Evolutionary conservation across 2,797 vertebrate genomes (phyloP).

Genomic region (Novumbra hubbsi): DNA sequence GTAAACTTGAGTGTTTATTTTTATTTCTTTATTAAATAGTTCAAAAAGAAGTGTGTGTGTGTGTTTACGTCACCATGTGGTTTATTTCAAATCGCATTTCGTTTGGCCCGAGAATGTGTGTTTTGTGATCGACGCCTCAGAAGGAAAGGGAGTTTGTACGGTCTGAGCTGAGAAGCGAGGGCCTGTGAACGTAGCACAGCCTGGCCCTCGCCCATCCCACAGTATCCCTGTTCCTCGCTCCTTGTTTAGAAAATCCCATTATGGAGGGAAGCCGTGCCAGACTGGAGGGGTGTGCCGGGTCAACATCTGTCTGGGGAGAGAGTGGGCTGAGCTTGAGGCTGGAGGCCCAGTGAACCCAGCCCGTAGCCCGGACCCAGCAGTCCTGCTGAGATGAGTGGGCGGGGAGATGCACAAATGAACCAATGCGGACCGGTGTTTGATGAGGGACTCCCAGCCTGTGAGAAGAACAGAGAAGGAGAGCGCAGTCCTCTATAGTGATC

Average conservation of each 20-base stretch:
- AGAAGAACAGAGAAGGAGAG: conserved; percentile 40
- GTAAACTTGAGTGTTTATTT: not conserved
- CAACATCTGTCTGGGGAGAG: conserved; percentile 72
- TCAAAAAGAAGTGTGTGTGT: conserved; percentile 51
- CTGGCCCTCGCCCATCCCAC: conserved; percentile 55
- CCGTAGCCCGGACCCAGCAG: conserved; percentile 47
- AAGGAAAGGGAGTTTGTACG: conserved; percentile 41
- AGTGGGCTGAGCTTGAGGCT: conserved; percentile 19
- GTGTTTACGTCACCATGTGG: conserved; percentile 57
- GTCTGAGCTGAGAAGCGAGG: conserved; percentile 11
- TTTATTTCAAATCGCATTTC: conserved; percentile 63
- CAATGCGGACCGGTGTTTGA: conserved; percentile 62
- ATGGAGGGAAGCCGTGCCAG: conserved; percentile 66
- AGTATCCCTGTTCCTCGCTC: conserved; percentile 59
- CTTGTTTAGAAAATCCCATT: conserved; percentile 76
- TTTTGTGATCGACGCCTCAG: conserved; percentile 59
- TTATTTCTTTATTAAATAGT: conserved; percentile 46
- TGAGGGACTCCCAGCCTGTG: conserved; percentile 49
- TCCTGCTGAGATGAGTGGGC: conserved; percentile 47
- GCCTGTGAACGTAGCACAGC: conserved; percentile 62
- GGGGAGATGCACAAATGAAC: conserved; percentile 64
- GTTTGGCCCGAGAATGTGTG: conserved; percentile 50
- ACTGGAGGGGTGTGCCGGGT: conserved; percentile 70
- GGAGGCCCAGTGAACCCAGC: conserved; percentile 38
- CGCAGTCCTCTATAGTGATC: conserved; percentile 27